Base-by-base conservation (phyloP, 2,888 invertebrate genomes). In the Alviniconcha strummeri region DNA sequence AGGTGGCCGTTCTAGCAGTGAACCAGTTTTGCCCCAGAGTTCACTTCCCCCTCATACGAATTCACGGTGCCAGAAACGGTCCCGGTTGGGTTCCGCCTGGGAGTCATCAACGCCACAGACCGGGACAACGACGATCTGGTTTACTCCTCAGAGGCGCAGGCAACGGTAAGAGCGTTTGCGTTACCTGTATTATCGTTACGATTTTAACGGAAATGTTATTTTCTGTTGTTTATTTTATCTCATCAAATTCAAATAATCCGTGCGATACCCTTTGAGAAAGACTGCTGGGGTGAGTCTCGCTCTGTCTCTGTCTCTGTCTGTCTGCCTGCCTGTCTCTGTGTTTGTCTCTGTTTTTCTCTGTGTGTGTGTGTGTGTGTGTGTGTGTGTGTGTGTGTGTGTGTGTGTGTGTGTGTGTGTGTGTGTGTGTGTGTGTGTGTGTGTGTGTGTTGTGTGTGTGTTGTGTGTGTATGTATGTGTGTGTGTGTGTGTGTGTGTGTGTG, bases 31-130 rank as follows among this genome's bases (percentile, higher is more conserved):
- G 19, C 74, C 19, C 19, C 85, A 15, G 56, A 8, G 8, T 85
- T 85, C 74, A 76, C n/a, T 17, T n/a, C 71, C 7, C 57, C 57
- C 1, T 64, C 80, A 3, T 85, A 85, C 81, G 76, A 15, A 17
- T 83, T 84, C 75, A 84, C 75, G 0, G 78, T 84, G 60, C 54
- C 56, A 52, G 84, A 85, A 77, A 85, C 80, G 6, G 67, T 60
- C 11, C 67, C 74, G 36, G 36, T 36, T 3, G 81, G 75, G 9
- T 60, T 71, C 72, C 55, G 67, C 15, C 78, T 85, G 9, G 84
- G 82, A 5, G 54, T 56, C 19, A 55, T 85, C 17, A 55, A 71
- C 5, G 85, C 85, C 13, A 78, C 72, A 11, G 85, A 85, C 71
- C 57, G 19, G 13, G 85, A 85, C 57, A 56, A 71, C 36, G 71